Base-by-base conservation (phyloP, 2,888 invertebrate genomes). In the Incurvaria masculella region DNA sequence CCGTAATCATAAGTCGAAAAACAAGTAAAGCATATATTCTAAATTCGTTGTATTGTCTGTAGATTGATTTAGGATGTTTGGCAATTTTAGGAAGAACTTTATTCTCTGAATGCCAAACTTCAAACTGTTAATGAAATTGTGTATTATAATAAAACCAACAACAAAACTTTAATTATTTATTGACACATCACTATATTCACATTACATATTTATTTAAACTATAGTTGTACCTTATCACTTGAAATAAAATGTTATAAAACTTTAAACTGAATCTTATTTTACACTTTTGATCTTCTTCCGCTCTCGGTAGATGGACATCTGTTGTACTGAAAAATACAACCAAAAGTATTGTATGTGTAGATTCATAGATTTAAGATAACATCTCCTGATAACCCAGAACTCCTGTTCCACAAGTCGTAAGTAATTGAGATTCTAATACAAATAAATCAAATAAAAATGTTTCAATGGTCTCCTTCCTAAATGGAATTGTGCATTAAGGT, bases 281-380 rank as follows among this genome's bases (percentile, higher is more conserved):
- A 33, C 71, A 61, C 91, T 91, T 59, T 88, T 84, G 40, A 94
- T 79, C 69, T 86, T 89, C 67, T 87, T 91, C 58, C 80, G 79
- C 64, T 94, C 94, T 58, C 80, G 69, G 54, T 78, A 78, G 3
- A 78, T 47, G 49, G 74, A 68, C 39, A 68, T 63, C 20, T 66
- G 56, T 57, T 87, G 88, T 61, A 93, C 93, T 92, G 81, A 54
- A 87, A 84, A 48, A 55, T 59, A 50, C n/a, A n/a, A n/a, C n/a
- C n/a, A n/a, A n/a, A 56, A 59, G 56, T 18, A 21, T 8, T 6
- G n/a, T 8, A 8, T 17, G 23, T 26, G 4, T 14, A 43, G 23
- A 10, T 4, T 11, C 4, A 10, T 43, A 8, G 16, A 20, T 5
- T 8, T 8, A 16, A 16, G 14, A 38, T 26, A 38, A 4, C 5